These are phyloP conservation scores for Montipora efflorescens DNA, from an alignment of 64 coral and sea anemone genomes.

Conservation along the genomic window DNA sequence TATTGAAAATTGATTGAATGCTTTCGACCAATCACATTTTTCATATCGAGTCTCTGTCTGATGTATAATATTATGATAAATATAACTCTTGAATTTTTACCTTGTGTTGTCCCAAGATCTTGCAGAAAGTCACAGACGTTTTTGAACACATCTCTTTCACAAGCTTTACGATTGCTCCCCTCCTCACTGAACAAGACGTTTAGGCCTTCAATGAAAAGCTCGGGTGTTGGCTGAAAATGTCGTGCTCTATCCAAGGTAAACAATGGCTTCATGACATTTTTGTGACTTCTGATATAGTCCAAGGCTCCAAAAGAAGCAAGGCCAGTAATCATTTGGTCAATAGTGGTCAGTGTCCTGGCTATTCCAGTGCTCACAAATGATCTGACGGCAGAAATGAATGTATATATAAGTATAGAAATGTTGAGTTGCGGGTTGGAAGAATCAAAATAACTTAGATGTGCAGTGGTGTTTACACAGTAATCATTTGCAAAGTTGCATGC, in stretches of 20 bases:
- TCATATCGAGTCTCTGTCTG: conserved; percentile 21
- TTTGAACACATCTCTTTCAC: neutral
- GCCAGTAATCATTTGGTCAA: conserved; percentile 78
- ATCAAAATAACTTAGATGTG: neutral
- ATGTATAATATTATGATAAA: conserved; percentile 1
- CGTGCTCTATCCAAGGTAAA: conserved; percentile 67
- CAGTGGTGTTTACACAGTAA: neutral
- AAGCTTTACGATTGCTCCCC: conserved; percentile 43
- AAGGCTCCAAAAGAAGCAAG: conserved; percentile 71
- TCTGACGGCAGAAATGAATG: conserved; percentile 61
- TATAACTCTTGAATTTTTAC: conserved; percentile 48
- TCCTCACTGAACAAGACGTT: conserved; percentile 68
- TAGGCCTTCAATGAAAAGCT: conserved; percentile 70
- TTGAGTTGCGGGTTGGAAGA: neutral
- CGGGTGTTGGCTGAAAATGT: conserved; percentile 63
- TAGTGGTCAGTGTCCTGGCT: conserved; percentile 67
- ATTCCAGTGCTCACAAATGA: conserved; percentile 83
- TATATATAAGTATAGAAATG: neutral
- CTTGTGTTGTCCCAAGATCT: conserved; percentile 26
- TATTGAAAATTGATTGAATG: conserved; percentile 17
- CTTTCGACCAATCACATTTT: conserved; percentile 66
- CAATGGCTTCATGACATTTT: conserved; percentile 70
- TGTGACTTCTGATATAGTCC: conserved; percentile 72
- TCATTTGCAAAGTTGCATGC: conserved; percentile 6
- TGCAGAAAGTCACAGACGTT: conserved; percentile 42